A percentile compares a stretch with the other conserved stretches of the same genome.
Conservation (phyloP, 2,797 vertebrate species). For the Gadopsis bispinosus region DNA sequence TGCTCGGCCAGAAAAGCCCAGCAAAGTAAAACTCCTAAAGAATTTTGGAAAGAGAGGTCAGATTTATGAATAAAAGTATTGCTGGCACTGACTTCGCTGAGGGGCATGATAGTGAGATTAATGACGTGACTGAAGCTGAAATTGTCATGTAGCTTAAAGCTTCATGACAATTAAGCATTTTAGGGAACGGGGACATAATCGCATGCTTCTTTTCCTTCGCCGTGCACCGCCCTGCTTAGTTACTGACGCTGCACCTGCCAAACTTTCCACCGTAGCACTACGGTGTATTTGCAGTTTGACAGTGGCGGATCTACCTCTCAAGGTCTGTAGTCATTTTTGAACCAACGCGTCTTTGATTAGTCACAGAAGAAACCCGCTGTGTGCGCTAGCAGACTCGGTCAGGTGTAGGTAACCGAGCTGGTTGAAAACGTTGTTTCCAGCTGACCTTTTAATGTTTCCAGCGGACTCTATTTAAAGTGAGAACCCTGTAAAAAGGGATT, state of each 20-base stretch:
- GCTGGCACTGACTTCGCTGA: conserved; percentile 13
- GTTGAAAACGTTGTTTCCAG: not conserved
- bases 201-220: not conserved
- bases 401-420: not conserved
- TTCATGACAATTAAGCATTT: not conserved
- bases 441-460: not conserved
- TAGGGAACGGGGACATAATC: not conserved
- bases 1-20: not conserved
- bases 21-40: conserved; percentile 24
- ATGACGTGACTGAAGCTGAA: conserved; percentile 8
- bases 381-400: not conserved
- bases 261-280: not conserved
- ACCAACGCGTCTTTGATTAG: not conserved
- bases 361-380: not conserved
- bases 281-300: not conserved
- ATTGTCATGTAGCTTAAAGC: not conserved
- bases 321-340: not conserved
- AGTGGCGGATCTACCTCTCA: not conserved
- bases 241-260: not conserved
- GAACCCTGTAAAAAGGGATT: too few species aligned
- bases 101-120: not conserved
- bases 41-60: conserved; percentile 31
- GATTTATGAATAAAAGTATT: not conserved
- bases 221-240: too few species aligned
- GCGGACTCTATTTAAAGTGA: too few species aligned